Evolutionary conservation across 2,797 vertebrate species (phyloP), one percentile per base, ranked within the genome.

Genomic region (Sebastes aleutianus): DNA sequence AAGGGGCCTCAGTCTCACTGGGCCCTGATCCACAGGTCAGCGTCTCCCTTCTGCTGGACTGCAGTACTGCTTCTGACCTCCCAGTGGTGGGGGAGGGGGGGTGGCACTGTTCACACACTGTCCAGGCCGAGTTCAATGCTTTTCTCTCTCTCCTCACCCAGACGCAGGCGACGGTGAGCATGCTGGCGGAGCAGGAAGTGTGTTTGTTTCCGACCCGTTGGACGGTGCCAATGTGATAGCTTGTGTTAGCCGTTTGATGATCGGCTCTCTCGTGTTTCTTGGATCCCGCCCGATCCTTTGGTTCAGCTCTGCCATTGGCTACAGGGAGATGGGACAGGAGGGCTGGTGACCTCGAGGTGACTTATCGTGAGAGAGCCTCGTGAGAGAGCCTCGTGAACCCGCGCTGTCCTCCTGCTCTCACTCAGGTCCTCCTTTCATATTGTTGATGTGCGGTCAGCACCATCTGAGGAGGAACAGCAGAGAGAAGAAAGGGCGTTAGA

Each of bases 391-490:
- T 95, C 92, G 92, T 78, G 93, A 95, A 83, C 95, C 96, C 93
- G 95, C 92, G 91, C 84, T 80, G 88, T 93, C 94, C 90, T 88
- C 76, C 71, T 86, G 85, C 90, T 89, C 95, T 91, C 93, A 89
- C 90, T 84, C 90, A 91, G 86, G 91, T 96, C 94, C 95, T 96
- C 78, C 1, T 39, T 70, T 96, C 95, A 96, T 95, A 99, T 99
- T 2, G 98, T 99, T 75, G 98, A 99, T 79, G 98, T 99, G 91
- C 98, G 97, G 93, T 99, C 98, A 0, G 97, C 97, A 36, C 98
- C 98, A 75, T 99, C 98, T 99, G 87, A 57, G 74, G 59, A 82
- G n/a, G 14, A 76, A 54, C 5, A 69, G 50, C 22, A 67, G 67
- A 80, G 54, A 77, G 22, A 57, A 70, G 24, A 68, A 6, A 14